Evolutionary conservation across 2,797 vertebrate species (phyloP), one percentile per base, ranked within the genome.

Genomic region (Microtus agrestis): DNA sequence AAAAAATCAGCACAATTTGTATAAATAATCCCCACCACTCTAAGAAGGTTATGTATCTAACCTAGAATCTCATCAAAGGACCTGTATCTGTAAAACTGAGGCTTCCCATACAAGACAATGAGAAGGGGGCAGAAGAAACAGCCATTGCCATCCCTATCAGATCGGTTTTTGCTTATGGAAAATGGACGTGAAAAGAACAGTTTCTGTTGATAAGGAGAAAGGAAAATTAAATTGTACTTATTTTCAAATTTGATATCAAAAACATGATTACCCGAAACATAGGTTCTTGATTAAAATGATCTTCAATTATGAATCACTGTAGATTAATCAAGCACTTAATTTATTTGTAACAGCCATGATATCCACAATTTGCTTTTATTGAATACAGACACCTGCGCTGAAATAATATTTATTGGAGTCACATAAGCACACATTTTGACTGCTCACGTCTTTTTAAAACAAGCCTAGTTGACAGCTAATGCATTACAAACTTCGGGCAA

Each of bases 381-480:
- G 97, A 98, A 98, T 97, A 89, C 77, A 98, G 97, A 97, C 96
- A 98, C 97, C 97, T 98, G 97, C 87, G 90, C 82, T 96, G 97
- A 98, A 98, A 97, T 93, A 87, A 76, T 77, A 93, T 87, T 90
- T 95, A 93, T 89, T 96, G 21, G 5, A 73, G 73, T 61, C 86
- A 91, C 96, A 97, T 91, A 86, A 61, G 25, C 87, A 91, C 0
- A 51, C 40, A 79, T 81, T 90, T 63, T 93, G 92, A 97, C 43
- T 29, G 56, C 87, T 65, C 79, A 93, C 79, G 21, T 88, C 85
- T 90, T 91, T 96, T 95, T 34, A 21, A 96, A 98, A 85, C 34
- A 89, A 95, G 63, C 56, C 67, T 86, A 86, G 95, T 92, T 77
- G 81, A 85, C 79, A 97, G 96, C 8, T 79, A 92, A 96, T 89